These are phyloP conservation scores for Synergus umbraculus DNA, from an alignment of 2,888 invertebrate species.

Conservation along the genomic window DNA sequence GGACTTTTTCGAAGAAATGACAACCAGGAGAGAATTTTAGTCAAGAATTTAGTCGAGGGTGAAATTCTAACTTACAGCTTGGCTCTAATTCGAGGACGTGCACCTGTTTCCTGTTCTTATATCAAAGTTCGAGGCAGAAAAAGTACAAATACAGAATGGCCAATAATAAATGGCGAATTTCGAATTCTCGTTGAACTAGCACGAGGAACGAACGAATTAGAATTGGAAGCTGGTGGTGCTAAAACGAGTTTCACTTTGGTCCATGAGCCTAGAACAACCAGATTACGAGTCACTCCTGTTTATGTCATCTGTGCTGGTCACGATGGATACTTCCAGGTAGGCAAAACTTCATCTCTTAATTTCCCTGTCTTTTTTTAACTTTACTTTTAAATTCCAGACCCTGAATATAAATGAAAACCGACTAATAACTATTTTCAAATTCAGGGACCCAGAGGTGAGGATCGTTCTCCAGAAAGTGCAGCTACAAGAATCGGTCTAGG, in stretches of 20 bases:
- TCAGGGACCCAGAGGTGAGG: conserved; percentile 80
- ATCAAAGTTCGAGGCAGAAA: conserved; percentile 74
- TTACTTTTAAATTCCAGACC: conserved; percentile 79
- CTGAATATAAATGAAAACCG: too few species aligned
- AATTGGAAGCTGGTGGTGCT: conserved; percentile 80
- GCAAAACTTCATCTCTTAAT: not conserved
- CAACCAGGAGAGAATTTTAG: conserved; percentile 69
- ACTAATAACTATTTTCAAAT: conserved; percentile 80
- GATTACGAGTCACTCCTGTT: conserved; percentile 86
- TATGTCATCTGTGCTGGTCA: conserved; percentile 91
- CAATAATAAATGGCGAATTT: conserved; percentile 83
- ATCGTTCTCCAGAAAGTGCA: conserved; percentile 85
- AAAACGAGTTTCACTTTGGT: conserved; percentile 79
- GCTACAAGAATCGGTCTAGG: conserved; percentile 87
- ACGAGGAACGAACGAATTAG: conserved; percentile 82
- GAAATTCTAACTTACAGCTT: conserved; percentile 82
- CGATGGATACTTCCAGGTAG: conserved; percentile 83
- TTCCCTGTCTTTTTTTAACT: not conserved
- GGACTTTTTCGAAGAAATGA: conserved; percentile 61
- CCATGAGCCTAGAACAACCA: conserved; percentile 81
- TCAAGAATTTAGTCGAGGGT: conserved; percentile 82
- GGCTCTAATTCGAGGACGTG: conserved; percentile 81
- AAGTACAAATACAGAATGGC: conserved; percentile 80
- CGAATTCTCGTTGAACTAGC: conserved; percentile 83
- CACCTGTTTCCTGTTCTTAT: conserved; percentile 75